phyloP scores from a whole-genome alignment of 2,797 vertebrate species.

The Falco biarmicus region DNA sequence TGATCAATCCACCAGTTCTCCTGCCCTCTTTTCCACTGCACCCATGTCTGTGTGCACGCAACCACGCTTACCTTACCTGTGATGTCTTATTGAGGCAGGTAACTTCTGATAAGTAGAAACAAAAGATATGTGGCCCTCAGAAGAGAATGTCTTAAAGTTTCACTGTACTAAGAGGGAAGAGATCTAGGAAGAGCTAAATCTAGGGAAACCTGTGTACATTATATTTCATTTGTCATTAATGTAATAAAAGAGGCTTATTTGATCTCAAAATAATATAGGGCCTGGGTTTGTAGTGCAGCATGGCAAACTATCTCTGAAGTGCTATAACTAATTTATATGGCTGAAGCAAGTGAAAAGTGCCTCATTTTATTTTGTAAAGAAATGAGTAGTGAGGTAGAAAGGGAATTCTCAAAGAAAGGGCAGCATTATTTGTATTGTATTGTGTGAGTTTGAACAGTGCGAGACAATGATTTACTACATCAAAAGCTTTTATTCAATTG shows the following conservation, averaged over 20 bases:
- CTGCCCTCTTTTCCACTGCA: background rate
- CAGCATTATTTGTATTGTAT: constrained; percentile 68
- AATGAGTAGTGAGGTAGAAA: constrained; percentile 47
- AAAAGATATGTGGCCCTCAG: background rate
- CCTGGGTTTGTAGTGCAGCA: background rate
- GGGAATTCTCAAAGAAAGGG: constrained; percentile 57
- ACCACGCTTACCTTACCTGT: background rate
- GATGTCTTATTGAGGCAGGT: background rate
- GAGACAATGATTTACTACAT: constrained; percentile 65
- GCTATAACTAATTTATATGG: constrained; percentile 41
- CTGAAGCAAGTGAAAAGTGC: constrained; percentile 41
- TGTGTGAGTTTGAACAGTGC: constrained; percentile 52
- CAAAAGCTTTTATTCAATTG: constrained; percentile 64
- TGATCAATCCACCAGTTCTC: background rate
- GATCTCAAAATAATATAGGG: background rate
- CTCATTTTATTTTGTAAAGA: constrained; percentile 61
- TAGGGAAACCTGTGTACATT: background rate
- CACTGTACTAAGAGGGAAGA: background rate
- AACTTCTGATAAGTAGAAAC: background rate
- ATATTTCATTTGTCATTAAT: background rate
- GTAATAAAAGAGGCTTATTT: background rate
- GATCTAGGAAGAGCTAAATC: background rate
- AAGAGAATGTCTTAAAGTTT: background rate
- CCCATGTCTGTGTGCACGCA: background rate
- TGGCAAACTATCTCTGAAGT: background rate